A percentile compares a stretch with the other conserved stretches of the same genome.
These are phyloP conservation scores for Oreonectes daqikongensis DNA, from an alignment of 2,797 vertebrate species.

Conservation along the genomic window DNA sequence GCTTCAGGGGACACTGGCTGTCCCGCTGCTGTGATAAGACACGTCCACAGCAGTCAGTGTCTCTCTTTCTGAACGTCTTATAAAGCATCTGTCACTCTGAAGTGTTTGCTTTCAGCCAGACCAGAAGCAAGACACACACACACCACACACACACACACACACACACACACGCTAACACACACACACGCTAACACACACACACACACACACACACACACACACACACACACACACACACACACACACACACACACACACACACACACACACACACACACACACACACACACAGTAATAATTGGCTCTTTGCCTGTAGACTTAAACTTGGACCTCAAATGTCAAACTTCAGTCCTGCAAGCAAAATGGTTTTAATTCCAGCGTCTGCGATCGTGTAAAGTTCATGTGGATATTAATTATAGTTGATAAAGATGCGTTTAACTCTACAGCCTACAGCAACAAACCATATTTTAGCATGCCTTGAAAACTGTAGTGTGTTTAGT, in stretches of 20 bases:
- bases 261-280: slow-evolving; percentile 17
- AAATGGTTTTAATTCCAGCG: background rate
- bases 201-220: background rate
- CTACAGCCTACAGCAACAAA: too few relatives aligned
- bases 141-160: background rate
- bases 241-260: background rate
- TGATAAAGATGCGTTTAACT: too few relatives aligned
- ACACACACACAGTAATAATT: slow-evolving; percentile 32
- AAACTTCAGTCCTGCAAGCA: slow-evolving; percentile 10
- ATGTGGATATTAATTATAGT: too few relatives aligned
- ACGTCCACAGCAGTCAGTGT: slow-evolving; percentile 19
- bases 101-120: slow-evolving; percentile 43
- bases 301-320: slow-evolving; percentile 18
- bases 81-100: slow-evolving; percentile 53
- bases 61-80: slow-evolving; percentile 45
- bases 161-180: slow-evolving; percentile 16
- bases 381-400: too few relatives aligned
- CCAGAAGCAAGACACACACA: background rate
- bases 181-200: slow-evolving; percentile 17
- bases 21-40: slow-evolving; percentile 23
- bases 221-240: background rate
- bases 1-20: background rate
- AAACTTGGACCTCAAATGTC: slow-evolving; percentile 19
- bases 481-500: too few relatives aligned
- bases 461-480: too few relatives aligned